These are phyloP conservation scores for Caenorhabditis sulstoni DNA, from an alignment of 2,888 invertebrate genomes.

Conservation along the genomic window DNA sequence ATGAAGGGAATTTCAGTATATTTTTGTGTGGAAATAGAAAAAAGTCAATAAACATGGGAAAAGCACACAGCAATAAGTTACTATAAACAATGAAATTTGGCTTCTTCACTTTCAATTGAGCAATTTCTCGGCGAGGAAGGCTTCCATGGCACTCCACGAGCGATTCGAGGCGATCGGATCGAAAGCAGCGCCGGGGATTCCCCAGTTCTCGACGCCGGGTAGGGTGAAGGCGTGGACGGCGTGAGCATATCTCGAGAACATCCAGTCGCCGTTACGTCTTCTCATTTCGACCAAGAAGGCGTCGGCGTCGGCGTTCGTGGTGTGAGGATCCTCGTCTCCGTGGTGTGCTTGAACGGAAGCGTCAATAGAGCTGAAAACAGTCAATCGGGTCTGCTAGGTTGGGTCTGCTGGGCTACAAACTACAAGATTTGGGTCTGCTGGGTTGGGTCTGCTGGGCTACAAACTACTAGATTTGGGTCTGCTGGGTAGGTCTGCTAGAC, in stretches of 20 bases:
- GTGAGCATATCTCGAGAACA: conserved; percentile 69
- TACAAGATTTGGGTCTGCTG: too few relatives aligned
- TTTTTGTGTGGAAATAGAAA: too few relatives aligned
- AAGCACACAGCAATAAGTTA: background rate
- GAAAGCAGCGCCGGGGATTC: conserved; percentile 67
- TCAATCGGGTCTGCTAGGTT: too few relatives aligned
- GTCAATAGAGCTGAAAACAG: conserved; percentile 29
- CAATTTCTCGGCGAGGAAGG: conserved; percentile 64
- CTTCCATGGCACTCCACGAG: conserved; percentile 71
- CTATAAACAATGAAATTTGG: background rate
- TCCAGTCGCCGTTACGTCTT: conserved; percentile 68
- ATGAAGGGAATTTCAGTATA: too few relatives aligned
- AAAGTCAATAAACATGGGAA: conserved; percentile 15
- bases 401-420: background rate
- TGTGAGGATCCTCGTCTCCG: conserved; percentile 71
- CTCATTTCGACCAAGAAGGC: conserved; percentile 69
- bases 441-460: too few relatives aligned
- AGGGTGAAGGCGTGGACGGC: conserved; percentile 74
- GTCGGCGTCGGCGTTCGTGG: conserved; percentile 57
- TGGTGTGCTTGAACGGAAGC: conserved; percentile 67
- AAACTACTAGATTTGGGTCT: too few relatives aligned
- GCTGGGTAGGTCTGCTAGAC: too few relatives aligned
- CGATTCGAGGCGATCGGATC: conserved; percentile 63
- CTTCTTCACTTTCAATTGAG: conserved; percentile 5
- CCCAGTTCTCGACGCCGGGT: conserved; percentile 58